Evolutionary conservation across 2,797 vertebrate genomes (phyloP), one percentile per base, ranked within the genome.

Genomic region (Myoxocephalus aenaeus): DNA sequence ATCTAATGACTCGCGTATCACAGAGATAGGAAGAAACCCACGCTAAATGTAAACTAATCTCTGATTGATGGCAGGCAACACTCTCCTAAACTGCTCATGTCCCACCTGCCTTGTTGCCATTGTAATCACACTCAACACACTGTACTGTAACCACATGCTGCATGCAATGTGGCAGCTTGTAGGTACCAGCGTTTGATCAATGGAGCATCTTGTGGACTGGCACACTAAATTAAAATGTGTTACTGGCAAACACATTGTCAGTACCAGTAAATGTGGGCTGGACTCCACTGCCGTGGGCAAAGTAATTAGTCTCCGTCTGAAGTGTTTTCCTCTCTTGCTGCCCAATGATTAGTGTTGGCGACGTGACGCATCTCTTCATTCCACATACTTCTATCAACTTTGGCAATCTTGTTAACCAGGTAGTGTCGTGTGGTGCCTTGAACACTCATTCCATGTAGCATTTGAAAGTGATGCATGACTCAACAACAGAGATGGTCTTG

Each of bases 11-110:
- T 87, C 85, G 85, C 83, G 76, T 65, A 54, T 75, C 73, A 42
- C 71, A 73, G 64, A 40, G 81, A 86, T 63, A 82, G 81, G 85
- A 89, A 70, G 81, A 82, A 67, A 54, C 59, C 69, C 51, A 67
- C 15, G 20, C 70, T 76, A 53, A 87, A 82, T 81, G 90, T 89
- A 81, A 89, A 84, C 89, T 75, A 77, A 86, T 77, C 81, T 83
- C 25, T 2, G 59, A 75, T 14, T 68, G 64, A 83, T 77, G 82
- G 76, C 79, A 73, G 77, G 38, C 68, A 27, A 69, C 4, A 5
- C 70, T 74, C 75, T 59, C 36, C 48, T 59, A 27, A 65, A 50
- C 36, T 4, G 42, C 79, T 72, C 36, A 3, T 70, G 79, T 57
- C 79, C 62, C 80, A 88, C 65, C 80, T 85, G 86, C 65, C 46